phyloP scores from a whole-genome alignment of 2,797 vertebrate species.

The Anabacerthia variegaticeps region DNA sequence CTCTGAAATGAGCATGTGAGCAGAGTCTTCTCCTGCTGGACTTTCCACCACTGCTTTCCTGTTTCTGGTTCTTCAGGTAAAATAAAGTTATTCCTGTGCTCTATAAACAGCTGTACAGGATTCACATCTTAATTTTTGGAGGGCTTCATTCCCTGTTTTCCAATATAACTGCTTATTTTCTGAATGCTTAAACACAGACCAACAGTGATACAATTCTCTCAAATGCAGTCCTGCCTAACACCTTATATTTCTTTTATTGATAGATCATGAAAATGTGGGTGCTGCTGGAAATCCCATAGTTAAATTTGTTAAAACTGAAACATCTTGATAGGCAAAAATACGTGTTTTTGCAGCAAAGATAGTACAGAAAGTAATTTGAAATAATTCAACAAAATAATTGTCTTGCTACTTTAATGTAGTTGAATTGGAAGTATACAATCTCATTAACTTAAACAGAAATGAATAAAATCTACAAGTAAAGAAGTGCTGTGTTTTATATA shows the following conservation, averaged over 20 bases:
- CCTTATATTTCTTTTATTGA: not conserved
- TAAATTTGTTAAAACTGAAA: not conserved
- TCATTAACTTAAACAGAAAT: slow-evolving; percentile 44
- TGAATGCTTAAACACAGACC: not conserved
- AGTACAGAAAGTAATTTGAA: not conserved
- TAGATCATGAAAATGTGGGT: not conserved
- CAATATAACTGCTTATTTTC: not conserved
- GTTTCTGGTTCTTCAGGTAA: not conserved
- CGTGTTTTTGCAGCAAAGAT: not conserved
- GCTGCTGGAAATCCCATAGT: not conserved
- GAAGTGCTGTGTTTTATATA: slow-evolving; percentile 16
- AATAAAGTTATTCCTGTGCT: not conserved
- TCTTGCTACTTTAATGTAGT: not conserved
- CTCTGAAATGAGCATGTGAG: not conserved
- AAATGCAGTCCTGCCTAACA: not conserved
- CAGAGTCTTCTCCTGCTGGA: not conserved
- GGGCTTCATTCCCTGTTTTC: not conserved
- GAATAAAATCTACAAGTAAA: slow-evolving; percentile 4
- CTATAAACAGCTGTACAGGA: not conserved
- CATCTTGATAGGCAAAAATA: not conserved
- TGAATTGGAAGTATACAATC: not conserved
- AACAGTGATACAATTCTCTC: not conserved
- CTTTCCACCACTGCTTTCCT: not conserved
- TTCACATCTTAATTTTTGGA: not conserved
- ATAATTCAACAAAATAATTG: not conserved